Percentiles rank a stretch among this genome's conserved stretches.
Evolutionary conservation across 2,888 invertebrate genomes (phyloP).

Genomic region (Cremastinae sp.): DNA sequence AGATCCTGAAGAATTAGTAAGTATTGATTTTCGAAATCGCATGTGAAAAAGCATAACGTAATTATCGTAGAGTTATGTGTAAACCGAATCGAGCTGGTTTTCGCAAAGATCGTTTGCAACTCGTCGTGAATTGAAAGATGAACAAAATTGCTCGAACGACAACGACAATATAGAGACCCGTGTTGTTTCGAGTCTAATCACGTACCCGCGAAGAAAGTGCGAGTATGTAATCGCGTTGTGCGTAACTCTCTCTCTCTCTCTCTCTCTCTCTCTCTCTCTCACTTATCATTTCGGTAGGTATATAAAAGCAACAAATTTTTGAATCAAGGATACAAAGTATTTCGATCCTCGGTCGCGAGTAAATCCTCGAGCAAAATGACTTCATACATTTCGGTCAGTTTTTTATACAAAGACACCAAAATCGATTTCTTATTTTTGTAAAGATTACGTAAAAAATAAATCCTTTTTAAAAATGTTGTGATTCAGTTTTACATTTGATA

Average conservation of each 20-base stretch:
- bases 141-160: slow-evolving; percentile 37
- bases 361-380: slow-evolving; percentile 63
- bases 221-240: slow-evolving; percentile 22
- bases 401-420: not conserved
- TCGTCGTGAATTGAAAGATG: slow-evolving; percentile 23
- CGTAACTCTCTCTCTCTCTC: too few species aligned
- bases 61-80: slow-evolving; percentile 8
- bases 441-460: slow-evolving; percentile 1
- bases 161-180: slow-evolving; percentile 9
- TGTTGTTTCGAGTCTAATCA: slow-evolving; percentile 63
- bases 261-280: slow-evolving; percentile 1
- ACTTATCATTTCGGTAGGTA: too few species aligned
- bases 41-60: not conserved
- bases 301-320: slow-evolving; percentile 65
- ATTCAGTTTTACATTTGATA: too few species aligned
- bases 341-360: slow-evolving; percentile 52
- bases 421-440: not conserved
- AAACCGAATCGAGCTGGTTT: slow-evolving; percentile 32
- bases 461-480: not conserved
- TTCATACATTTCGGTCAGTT: slow-evolving; percentile 64
- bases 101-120: slow-evolving; percentile 46
- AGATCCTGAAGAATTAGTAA: too few species aligned
- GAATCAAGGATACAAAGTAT: slow-evolving; percentile 56
- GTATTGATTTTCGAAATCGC: slow-evolving; percentile 1
- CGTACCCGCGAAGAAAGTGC: slow-evolving; percentile 69